Conservation (phyloP, 2,113 vertebrate genomes). For the Ammodytes dubius region DNA sequence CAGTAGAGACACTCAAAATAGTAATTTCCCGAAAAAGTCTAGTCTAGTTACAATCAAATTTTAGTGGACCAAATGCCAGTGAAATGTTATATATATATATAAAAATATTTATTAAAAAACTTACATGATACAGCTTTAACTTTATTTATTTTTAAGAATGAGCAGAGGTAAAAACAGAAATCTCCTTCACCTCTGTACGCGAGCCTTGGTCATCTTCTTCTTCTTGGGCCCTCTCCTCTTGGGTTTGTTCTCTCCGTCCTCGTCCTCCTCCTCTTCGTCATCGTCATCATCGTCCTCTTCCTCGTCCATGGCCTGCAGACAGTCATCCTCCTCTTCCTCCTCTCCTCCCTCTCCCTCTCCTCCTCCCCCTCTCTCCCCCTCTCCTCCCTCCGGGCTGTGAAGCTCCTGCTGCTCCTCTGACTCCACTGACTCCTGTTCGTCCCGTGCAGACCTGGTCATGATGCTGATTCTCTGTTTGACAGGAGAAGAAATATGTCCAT, state of each 20-base stretch:
- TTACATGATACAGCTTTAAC: too few relatives aligned
- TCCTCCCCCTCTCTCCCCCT: conserved; percentile 85
- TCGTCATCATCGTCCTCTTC: conserved; percentile 89
- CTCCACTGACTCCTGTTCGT: conserved; percentile 80
- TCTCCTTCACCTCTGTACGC: conserved; percentile 87
- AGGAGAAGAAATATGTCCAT: not conserved
- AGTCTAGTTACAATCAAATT: too few relatives aligned
- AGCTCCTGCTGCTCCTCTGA: conserved; percentile 78
- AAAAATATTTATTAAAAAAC: too few relatives aligned
- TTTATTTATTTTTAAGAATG: not conserved
- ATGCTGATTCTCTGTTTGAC: conserved; percentile 80
- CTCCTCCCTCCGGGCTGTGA: conserved; percentile 85
- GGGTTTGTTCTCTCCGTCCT: conserved; percentile 94
- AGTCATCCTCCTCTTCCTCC: conserved; percentile 74
- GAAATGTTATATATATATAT: too few relatives aligned
- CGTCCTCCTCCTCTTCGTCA: conserved; percentile 92
- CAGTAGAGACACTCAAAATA: too few relatives aligned
- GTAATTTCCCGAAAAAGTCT: too few relatives aligned
- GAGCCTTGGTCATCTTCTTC: conserved; percentile 99
- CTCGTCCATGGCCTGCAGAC: conserved; percentile 80
- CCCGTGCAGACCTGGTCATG: conserved; percentile 96
- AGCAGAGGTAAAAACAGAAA: not conserved
- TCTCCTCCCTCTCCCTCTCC: conserved; percentile 81
- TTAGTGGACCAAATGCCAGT: too few relatives aligned
- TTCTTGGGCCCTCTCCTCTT: conserved; percentile 97